phyloP scores from a whole-genome alignment of 2,888 invertebrate species.

The Piscicola geometra region DNA sequence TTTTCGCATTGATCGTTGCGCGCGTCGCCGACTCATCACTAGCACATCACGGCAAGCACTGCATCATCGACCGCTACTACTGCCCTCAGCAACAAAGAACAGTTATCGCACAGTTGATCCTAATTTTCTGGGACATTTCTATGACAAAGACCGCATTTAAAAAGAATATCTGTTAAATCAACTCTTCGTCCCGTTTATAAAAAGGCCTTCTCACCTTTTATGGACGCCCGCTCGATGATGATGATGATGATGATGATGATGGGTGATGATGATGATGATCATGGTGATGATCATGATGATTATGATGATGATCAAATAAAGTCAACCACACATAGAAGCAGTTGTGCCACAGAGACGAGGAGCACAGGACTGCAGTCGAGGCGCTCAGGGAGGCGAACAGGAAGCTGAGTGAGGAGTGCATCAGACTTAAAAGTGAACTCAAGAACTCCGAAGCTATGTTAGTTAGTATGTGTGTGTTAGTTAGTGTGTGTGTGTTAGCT shows the following conservation, averaged over 20 bases:
- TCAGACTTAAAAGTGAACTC: neutral
- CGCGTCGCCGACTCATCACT: too few relatives aligned
- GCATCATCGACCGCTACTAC: too few relatives aligned
- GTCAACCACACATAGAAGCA: conserved; percentile 6
- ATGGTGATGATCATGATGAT: conserved; percentile 17
- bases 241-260: conserved; percentile 29
- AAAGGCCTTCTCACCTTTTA: too few relatives aligned
- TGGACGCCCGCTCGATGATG: too few relatives aligned
- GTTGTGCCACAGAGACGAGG: neutral
- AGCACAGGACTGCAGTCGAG: neutral
- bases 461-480: neutral
- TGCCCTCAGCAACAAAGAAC: too few relatives aligned
- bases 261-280: conserved; percentile 21
- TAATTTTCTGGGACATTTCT: too few relatives aligned
- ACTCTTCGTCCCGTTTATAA: too few relatives aligned
- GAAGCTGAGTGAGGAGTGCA: neutral
- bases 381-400: neutral
- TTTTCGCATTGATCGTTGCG: too few relatives aligned
- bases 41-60: too few relatives aligned
- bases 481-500: neutral
- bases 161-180: too few relatives aligned
- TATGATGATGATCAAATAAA: conserved; percentile 17
- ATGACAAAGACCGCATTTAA: too few relatives aligned
- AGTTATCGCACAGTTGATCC: too few relatives aligned
- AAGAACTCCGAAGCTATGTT: neutral